Base-by-base conservation (phyloP, 2,797 vertebrate species). In the Ataeniobius toweri region DNA sequence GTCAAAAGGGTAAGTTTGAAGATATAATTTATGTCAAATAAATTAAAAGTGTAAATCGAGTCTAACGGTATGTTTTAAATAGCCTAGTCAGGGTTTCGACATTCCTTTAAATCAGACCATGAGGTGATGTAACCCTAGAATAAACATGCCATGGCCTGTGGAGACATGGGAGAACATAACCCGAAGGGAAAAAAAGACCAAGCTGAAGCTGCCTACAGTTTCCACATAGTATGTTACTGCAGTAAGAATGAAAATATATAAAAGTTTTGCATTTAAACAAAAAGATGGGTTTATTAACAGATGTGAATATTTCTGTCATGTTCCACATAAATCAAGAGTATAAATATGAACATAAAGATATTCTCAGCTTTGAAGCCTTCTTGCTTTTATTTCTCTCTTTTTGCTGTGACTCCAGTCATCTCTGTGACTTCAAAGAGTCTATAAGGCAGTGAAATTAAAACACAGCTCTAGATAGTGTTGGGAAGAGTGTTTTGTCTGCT, bases 381-480 rank as follows among this genome's bases (percentile, higher is more conserved):
- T 31, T 9, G 24, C 56, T 22, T 70, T 46, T 53, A 36, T 9
- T 69, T 28, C 59, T 31, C 13, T 53, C 3, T 24, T 41, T 72
- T 50, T 76, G 39, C 51, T 41, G n/a, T 79, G 80, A 86, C 79
- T 74, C 36, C 55, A 55, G 79, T 51, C 46, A 20, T 24, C 18
- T 77, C 28, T 75, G 20, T 36, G 36, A 39, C 69, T 79, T 86
- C 48, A 83, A 80, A 78, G 50, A 67, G 26, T 46, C 75, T 26
- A 5, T 0, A 55, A 59, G 51, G 65, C 24, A 46, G 75, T 50
- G 22, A 65, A 50, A 75, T 63, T 59, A 58, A 59, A 68, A 39
- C n/a, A 20, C 48, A 2, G 59, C 28, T 59, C 28, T 3, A 44
- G 48, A 76, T 71, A 24, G 20, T 56, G 18, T 31, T 20, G 0